Evolutionary conservation across 1,140 invertebrate species (phyloP), one percentile per base, ranked within the genome.

Genomic region (Drosophila kanapiae): DNA sequence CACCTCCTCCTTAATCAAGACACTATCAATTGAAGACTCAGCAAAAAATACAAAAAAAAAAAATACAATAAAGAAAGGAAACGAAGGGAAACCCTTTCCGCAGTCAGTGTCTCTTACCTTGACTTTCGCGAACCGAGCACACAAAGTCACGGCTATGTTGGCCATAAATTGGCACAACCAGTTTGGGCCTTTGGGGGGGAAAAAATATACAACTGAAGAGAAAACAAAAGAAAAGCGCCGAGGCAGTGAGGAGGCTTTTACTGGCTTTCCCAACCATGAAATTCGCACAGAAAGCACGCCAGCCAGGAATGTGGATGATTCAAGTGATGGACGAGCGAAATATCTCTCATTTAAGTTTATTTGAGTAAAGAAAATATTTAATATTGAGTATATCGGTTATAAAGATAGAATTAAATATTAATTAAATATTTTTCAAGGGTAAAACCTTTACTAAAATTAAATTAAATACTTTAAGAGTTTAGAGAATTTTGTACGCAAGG

Each of bases 201-300:
- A 77, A 45, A 80, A 54, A 58, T 65, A 71, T 71, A 75, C 74
- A 38, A 58, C 63, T 45, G 35, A 38, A 9, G 75, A 65, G 75
- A 82, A 82, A 78, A 82, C 64, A 82, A 78, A 69, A 69, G 80
- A 82, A 75, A 82, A 82, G 74, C 57, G 64, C 49, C 62, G 57
- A 61, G 42, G 69, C 65, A 71, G 14, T 35, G 53, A 68, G 56
- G 72, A 59, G 65, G 82, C 72, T 78, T 82, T 82, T 82, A 82
- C 80, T 82, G 78, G 78, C 82, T 81, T 84, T 85, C 78, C 82
- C 80, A 79, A 81, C 78, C 82, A 70, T 77, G 78, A 70, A 70
- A 76, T 84, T 71, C 33, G 51, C 58, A 43, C 45, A 61, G 63
- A 75, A 60, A 68, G 57, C 40, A 69, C 35, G 33, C 49, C 6